Conservation (phyloP, 2,797 vertebrate genomes). For the Chanos chanos region DNA sequence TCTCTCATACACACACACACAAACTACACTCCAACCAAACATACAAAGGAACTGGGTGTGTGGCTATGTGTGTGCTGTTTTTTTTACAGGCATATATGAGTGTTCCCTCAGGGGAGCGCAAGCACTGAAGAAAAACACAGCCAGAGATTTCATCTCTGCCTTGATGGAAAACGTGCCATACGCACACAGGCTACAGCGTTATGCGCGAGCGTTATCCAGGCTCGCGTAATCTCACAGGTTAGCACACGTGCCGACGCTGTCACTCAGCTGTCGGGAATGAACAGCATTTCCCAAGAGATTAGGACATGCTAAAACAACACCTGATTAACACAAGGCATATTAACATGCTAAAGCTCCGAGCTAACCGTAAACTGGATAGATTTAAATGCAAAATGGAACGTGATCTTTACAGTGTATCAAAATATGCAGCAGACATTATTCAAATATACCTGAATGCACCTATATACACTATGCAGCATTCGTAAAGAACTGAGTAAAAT, state of each 20-base stretch:
- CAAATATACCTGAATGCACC: no score
- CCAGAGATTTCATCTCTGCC: constrained; percentile 6
- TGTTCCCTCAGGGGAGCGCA: neutral
- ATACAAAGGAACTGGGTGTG: constrained; percentile 23
- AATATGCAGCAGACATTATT: no score
- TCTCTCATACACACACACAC: neutral
- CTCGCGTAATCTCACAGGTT: constrained; percentile 55
- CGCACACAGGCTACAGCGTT: constrained; percentile 4
- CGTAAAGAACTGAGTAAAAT: no score
- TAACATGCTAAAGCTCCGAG: no score
- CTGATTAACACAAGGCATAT: constrained; percentile 58
- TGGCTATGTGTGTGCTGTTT: neutral
- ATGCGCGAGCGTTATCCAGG: no score
- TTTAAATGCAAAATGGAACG: no score
- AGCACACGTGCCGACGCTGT: constrained; percentile 32
- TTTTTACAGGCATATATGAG: neutral
- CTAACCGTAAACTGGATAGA: no score
- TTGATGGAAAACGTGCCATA: constrained; percentile 6
- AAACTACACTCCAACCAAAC: neutral
- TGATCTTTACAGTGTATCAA: no score
- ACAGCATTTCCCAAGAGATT: constrained; percentile 50
- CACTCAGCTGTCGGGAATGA: constrained; percentile 34
- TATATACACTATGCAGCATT: no score
- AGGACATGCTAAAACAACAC: constrained; percentile 47
- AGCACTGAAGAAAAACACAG: neutral